Conservation (phyloP, 2,113 vertebrate species). For the Cavia aperea region DNA sequence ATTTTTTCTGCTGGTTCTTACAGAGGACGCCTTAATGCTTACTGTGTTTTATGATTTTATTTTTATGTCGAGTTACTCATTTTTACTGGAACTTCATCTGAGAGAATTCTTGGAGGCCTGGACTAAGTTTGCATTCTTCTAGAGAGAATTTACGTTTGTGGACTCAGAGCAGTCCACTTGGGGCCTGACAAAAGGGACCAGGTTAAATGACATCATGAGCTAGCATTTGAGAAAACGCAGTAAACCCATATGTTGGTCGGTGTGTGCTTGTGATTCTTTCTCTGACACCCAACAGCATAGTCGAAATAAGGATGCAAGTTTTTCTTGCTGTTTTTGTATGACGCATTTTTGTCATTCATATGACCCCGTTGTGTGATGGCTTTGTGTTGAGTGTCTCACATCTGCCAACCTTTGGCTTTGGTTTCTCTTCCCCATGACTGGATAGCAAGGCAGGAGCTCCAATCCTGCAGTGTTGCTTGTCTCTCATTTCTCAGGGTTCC, state of each 20-base stretch:
- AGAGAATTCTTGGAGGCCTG: neutral
- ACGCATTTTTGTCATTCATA: neutral
- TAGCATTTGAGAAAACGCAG: neutral
- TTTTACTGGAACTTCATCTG: slow-evolving; percentile 20
- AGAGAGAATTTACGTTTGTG: neutral
- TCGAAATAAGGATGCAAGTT: neutral
- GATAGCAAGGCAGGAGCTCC: neutral
- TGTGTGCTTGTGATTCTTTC: slow-evolving; percentile 5
- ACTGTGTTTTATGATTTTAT: neutral
- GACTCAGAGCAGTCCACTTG: neutral
- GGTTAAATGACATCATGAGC: neutral
- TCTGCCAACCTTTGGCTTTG: neutral
- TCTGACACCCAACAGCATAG: neutral
- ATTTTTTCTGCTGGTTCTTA: neutral
- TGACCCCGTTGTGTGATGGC: neutral
- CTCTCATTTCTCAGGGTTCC: neutral
- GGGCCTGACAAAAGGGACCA: neutral
- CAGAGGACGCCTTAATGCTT: neutral
- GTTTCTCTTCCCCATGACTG: neutral
- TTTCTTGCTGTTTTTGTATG: neutral
- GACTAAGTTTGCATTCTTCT: slow-evolving; percentile 11
- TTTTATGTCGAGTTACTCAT: neutral
- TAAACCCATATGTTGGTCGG: neutral
- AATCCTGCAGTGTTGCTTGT: neutral
- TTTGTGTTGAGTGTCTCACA: neutral